Conservation (phyloP, 2,113 vertebrate genomes). For the Pseudolaguvia tuberculata region DNA sequence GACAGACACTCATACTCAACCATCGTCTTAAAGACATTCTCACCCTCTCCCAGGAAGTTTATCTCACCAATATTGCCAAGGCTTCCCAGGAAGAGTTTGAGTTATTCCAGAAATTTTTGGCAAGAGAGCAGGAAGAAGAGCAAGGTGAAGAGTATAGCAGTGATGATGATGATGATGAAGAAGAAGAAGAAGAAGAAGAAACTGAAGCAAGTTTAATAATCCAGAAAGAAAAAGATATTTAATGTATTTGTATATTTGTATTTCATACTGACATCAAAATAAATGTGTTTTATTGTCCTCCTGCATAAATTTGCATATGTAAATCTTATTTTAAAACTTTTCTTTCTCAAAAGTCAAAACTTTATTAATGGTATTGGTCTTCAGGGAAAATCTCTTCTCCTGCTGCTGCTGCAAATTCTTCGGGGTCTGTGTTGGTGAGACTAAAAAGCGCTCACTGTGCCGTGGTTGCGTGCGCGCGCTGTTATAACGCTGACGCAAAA, state of each 20-base stretch:
- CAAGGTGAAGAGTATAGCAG: constrained; percentile 31
- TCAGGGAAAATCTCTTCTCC: too few species aligned
- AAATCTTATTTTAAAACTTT: neutral
- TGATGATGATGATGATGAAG: constrained; percentile 32
- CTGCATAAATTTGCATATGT: neutral
- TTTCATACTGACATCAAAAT: neutral
- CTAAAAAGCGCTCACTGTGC: neutral
- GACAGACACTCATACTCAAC: constrained; percentile 75
- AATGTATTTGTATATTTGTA: neutral
- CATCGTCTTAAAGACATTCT: constrained; percentile 77
- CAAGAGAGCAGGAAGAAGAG: constrained; percentile 70
- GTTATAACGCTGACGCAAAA: constrained; percentile 54
- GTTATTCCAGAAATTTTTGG: constrained; percentile 79
- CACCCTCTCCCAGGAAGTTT: constrained; percentile 63
- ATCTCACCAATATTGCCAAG: constrained; percentile 67
- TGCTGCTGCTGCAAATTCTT: too few species aligned
- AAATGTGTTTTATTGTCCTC: neutral
- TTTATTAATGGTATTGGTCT: too few species aligned
- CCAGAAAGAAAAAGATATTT: neutral
- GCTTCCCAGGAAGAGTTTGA: constrained; percentile 77
- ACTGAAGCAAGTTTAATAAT: constrained; percentile 14
- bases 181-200: constrained; percentile 12
- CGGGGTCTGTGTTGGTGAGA: too few species aligned
- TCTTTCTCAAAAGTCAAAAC: neutral
- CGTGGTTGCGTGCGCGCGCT: constrained; percentile 53